Evolutionary conservation across 2,797 vertebrate species (phyloP).

Genomic region (Labroides dimidiatus): DNA sequence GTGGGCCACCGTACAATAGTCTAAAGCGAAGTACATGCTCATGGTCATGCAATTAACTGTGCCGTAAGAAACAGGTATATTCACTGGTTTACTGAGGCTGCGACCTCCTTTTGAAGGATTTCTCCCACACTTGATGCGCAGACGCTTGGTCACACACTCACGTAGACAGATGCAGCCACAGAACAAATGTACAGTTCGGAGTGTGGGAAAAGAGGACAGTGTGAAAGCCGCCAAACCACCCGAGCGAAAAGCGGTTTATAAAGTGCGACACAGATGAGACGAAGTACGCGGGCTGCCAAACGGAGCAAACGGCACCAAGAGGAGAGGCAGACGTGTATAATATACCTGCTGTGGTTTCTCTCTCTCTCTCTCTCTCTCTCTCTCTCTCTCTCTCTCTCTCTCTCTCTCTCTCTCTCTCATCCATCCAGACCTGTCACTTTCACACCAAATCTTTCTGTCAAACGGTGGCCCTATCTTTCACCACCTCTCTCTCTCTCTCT

Average conservation of each 20-base stretch:
- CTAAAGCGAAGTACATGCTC: too few species aligned
- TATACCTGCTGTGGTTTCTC: slow-evolving; percentile 64
- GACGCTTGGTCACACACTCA: not conserved
- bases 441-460: slow-evolving; percentile 28
- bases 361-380: not conserved
- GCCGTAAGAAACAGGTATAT: too few species aligned
- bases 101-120: slow-evolving; percentile 28
- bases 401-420: not conserved
- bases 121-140: slow-evolving; percentile 18
- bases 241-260: slow-evolving; percentile 46
- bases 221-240: slow-evolving; percentile 61
- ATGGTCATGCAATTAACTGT: too few species aligned
- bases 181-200: slow-evolving; percentile 67
- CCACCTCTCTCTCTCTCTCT: slow-evolving; percentile 10
- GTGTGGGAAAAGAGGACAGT: slow-evolving; percentile 70
- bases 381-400: not conserved
- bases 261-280: slow-evolving; percentile 62
- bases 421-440: slow-evolving; percentile 21
- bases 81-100: not conserved
- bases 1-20: too few species aligned
- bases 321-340: slow-evolving; percentile 11
- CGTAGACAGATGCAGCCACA: slow-evolving; percentile 48
- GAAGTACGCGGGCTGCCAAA: slow-evolving; percentile 45
- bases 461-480: slow-evolving; percentile 25
- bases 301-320: slow-evolving; percentile 64